phyloP scores from a whole-genome alignment of 2,797 vertebrate genomes.

The Oreortyx pictus region DNA sequence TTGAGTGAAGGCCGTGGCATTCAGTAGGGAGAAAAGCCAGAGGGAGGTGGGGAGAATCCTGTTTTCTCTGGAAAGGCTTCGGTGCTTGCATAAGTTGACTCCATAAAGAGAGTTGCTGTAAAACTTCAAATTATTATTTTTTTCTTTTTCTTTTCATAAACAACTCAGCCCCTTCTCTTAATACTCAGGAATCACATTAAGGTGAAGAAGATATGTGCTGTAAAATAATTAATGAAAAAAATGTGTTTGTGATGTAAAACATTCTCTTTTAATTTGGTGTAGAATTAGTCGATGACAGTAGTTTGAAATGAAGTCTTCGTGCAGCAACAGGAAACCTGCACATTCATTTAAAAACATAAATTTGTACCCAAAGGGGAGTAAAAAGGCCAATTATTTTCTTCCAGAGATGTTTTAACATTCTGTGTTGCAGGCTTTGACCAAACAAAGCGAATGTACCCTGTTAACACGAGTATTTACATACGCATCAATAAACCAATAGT shows the following conservation, averaged over 20 bases:
- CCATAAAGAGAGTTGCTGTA: constrained; percentile 36
- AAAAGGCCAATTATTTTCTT: constrained; percentile 61
- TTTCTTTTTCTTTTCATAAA: not conserved
- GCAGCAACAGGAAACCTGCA: constrained; percentile 52
- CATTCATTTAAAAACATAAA: constrained; percentile 49
- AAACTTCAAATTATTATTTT: constrained; percentile 26
- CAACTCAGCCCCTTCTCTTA: not conserved
- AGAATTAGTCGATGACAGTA: constrained; percentile 19
- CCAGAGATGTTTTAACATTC: constrained; percentile 30
- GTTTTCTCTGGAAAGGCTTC: constrained; percentile 66
- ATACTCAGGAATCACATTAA: not conserved
- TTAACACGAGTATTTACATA: not conserved
- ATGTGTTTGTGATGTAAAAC: not conserved
- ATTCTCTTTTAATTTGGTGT: constrained; percentile 54
- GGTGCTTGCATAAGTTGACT: constrained; percentile 61
- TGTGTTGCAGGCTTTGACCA: constrained; percentile 4
- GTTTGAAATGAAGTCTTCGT: constrained; percentile 42
- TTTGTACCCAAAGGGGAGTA: constrained; percentile 49
- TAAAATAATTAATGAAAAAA: not conserved
- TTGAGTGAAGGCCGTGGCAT: constrained; percentile 60
- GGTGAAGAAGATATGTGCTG: not conserved
- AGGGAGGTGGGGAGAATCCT: constrained; percentile 69
- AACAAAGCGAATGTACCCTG: not conserved
- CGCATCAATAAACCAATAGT: not conserved
- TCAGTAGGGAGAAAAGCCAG: constrained; percentile 69